phyloP scores from a whole-genome alignment of 2,113 vertebrate genomes.

The Indicator maculatus region DNA sequence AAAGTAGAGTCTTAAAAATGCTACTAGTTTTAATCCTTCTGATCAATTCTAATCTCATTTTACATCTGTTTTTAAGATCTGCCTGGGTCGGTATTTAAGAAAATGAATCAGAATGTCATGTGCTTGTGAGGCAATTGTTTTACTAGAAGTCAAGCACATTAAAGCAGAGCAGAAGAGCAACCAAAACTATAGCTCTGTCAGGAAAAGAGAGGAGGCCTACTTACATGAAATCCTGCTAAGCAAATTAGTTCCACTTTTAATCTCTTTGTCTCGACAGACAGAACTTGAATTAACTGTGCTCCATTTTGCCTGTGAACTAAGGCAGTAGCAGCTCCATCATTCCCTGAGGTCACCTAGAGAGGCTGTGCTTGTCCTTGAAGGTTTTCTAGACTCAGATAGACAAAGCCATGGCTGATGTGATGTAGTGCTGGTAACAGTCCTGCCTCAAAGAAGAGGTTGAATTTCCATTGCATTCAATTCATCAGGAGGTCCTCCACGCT shows the following conservation, averaged over 20 bases:
- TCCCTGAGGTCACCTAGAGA: neutral
- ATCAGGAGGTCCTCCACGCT: neutral
- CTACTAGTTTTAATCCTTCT: neutral
- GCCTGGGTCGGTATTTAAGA: neutral
- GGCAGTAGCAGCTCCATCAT: neutral
- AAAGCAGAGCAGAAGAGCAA: neutral
- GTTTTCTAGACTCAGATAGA: neutral
- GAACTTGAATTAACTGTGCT: conserved; percentile 15
- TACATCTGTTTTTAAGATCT: neutral
- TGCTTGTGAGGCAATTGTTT: neutral
- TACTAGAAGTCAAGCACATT: neutral
- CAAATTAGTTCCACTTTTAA: conserved; percentile 22
- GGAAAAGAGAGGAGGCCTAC: neutral
- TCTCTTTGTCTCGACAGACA: neutral
- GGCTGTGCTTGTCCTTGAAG: neutral
- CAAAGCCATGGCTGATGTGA: neutral
- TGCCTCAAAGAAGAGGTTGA: neutral
- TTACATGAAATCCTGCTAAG: neutral
- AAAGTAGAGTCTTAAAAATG: neutral
- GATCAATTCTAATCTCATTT: neutral
- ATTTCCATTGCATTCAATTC: neutral
- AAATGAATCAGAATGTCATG: neutral
- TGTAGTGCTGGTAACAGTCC: neutral
- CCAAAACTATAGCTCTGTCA: neutral
- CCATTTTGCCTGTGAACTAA: neutral